Percentiles rank a stretch among this genome's conserved stretches.
Conservation (phyloP, 1,140 invertebrate genomes). For the Diplogasteroides magnus region DNA sequence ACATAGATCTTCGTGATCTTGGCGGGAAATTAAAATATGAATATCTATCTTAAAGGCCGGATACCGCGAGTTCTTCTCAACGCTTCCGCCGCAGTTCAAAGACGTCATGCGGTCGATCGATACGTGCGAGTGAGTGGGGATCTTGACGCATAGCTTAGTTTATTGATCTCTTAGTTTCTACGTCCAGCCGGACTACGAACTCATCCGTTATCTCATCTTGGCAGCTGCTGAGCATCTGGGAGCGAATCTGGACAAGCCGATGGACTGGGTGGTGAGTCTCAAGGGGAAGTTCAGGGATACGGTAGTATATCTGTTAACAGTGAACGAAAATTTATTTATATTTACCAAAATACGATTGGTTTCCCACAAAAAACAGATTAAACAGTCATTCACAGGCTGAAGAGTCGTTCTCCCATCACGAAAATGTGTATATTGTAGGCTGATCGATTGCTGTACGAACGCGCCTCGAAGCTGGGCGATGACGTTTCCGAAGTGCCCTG, state of each 20-base stretch:
- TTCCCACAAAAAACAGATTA: too few relatives aligned
- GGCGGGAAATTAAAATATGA: not conserved
- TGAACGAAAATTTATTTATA: too few relatives aligned
- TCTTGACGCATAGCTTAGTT: not conserved
- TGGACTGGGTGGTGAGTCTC: too few relatives aligned
- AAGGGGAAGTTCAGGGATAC: too few relatives aligned
- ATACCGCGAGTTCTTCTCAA: slow-evolving; percentile 25
- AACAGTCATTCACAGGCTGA: too few relatives aligned
- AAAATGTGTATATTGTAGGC: too few relatives aligned
- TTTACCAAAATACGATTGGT: too few relatives aligned
- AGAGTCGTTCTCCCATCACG: too few relatives aligned
- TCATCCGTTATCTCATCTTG: slow-evolving; percentile 13
- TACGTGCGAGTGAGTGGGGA: slow-evolving; percentile 6
- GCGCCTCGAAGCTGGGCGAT: too few relatives aligned
- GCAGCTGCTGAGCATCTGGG: slow-evolving; percentile 27
- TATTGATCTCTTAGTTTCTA: slow-evolving; percentile 25
- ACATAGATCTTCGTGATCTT: not conserved
- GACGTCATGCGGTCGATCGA: slow-evolving; percentile 32
- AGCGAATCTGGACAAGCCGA: slow-evolving; percentile 24
- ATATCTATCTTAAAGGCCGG: slow-evolving; percentile 1
- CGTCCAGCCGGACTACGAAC: slow-evolving; percentile 34
- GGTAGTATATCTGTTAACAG: too few relatives aligned
- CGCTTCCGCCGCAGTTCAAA: slow-evolving; percentile 34
- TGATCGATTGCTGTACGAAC: too few relatives aligned
- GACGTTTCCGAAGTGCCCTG: too few relatives aligned